These are phyloP conservation scores for Callaeas wilsoni DNA, from an alignment of 2,113 vertebrate species.

Conservation along the genomic window DNA sequence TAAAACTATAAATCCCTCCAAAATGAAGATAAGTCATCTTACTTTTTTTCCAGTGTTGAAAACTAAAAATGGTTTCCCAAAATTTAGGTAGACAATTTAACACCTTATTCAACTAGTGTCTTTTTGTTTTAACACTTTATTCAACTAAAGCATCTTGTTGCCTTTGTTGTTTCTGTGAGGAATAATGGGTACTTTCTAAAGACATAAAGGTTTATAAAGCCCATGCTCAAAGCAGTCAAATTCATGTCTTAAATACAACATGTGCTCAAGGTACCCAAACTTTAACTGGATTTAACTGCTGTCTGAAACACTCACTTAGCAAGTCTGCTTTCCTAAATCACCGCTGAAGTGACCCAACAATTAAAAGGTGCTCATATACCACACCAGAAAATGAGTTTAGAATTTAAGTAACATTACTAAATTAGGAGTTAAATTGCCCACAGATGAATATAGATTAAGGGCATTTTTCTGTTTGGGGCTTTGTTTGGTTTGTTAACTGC, in stretches of 20 bases:
- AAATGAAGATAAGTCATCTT: neutral
- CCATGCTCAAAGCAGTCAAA: neutral
- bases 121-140: neutral
- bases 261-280: neutral
- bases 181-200: neutral
- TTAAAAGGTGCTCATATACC: neutral
- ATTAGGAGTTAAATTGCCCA: neutral
- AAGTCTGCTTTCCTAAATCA: neutral
- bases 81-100: neutral
- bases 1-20: conserved; percentile 69
- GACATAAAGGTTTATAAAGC: neutral
- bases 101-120: neutral
- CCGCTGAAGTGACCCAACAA: neutral
- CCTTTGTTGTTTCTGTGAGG: neutral
- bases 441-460: neutral
- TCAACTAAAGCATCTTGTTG: neutral
- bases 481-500: neutral
- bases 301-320: neutral
- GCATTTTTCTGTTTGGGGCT: neutral
- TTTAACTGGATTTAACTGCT: neutral
- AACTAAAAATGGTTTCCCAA: neutral
- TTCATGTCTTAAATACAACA: neutral
- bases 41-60: neutral
- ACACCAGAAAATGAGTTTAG: neutral
- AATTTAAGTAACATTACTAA: neutral